phyloP scores from a whole-genome alignment of 2,113 vertebrate species.

The Odontophorus gujanensis region DNA sequence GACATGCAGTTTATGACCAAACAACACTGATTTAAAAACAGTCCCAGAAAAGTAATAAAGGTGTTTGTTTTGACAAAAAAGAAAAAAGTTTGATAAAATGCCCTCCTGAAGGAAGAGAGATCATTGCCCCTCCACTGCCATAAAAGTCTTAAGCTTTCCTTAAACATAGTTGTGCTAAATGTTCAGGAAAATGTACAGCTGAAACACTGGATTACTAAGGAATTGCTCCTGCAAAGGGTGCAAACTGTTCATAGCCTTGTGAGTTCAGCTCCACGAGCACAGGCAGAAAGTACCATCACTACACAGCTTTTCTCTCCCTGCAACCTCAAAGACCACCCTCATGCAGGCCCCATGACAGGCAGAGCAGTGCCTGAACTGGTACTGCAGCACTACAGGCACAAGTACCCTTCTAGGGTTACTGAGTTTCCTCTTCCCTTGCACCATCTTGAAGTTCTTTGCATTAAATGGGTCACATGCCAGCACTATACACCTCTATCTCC shows the following conservation, averaged over 20 bases:
- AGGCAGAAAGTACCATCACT: not conserved
- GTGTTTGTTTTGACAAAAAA: not conserved
- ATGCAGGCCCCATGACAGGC: not conserved
- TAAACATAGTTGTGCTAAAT: not conserved
- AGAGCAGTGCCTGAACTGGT: not conserved
- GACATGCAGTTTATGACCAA: not conserved
- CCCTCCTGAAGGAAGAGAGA: not conserved
- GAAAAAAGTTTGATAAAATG: not conserved
- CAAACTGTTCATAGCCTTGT: not conserved
- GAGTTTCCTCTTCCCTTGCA: not conserved
- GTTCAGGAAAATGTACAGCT: not conserved
- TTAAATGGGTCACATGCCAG: not conserved
- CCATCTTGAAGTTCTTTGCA: not conserved
- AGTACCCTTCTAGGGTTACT: not conserved
- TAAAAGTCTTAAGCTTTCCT: not conserved
- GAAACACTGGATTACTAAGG: not conserved
- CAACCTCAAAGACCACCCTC: not conserved
- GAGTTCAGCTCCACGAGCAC: not conserved
- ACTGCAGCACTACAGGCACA: accelerated
- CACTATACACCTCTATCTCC: not conserved
- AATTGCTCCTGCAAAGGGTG: not conserved
- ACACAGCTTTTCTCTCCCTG: not conserved
- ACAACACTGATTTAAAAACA: not conserved
- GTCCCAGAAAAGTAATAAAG: not conserved
- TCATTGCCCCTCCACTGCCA: not conserved